Percentiles rank a stretch among this genome's conserved stretches.
Conservation (phyloP, 2,888 invertebrate species). For the Limnephilus lunatus region DNA sequence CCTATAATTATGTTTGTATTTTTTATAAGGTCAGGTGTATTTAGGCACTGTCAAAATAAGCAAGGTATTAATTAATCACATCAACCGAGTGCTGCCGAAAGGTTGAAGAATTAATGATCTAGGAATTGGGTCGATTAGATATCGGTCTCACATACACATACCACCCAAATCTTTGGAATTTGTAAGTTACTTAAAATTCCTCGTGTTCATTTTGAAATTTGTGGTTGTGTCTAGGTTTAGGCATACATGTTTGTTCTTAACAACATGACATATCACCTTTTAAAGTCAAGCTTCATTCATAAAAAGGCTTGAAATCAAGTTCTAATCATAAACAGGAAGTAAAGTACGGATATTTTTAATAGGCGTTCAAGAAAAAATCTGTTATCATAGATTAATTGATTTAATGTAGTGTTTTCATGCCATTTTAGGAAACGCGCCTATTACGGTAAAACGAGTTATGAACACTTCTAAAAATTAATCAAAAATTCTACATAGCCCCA, state of each 20-base stretch:
- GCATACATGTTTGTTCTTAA: neutral
- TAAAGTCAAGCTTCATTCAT: neutral
- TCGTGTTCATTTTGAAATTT: neutral
- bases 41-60: neutral
- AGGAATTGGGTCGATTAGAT: constrained; percentile 16
- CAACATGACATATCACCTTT: neutral
- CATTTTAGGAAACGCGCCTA: neutral
- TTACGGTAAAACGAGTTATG: neutral
- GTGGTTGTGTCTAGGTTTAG: neutral
- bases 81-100: constrained; percentile 9
- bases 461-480: neutral
- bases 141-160: neutral
- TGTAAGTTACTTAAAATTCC: neutral
- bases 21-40: constrained; percentile 31
- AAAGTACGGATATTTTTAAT: neutral
- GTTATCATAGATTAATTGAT: neutral
- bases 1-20: neutral
- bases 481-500: neutral
- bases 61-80: constrained; percentile 20
- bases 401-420: neutral
- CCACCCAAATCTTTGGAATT: neutral
- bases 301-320: constrained; percentile 2
- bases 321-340: neutral
- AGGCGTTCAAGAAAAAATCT: neutral
- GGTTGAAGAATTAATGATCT: constrained; percentile 38